Evolutionary conservation across 2,797 vertebrate genomes (phyloP), one percentile per base, ranked within the genome.

Genomic region (Sebastes jordani): DNA sequence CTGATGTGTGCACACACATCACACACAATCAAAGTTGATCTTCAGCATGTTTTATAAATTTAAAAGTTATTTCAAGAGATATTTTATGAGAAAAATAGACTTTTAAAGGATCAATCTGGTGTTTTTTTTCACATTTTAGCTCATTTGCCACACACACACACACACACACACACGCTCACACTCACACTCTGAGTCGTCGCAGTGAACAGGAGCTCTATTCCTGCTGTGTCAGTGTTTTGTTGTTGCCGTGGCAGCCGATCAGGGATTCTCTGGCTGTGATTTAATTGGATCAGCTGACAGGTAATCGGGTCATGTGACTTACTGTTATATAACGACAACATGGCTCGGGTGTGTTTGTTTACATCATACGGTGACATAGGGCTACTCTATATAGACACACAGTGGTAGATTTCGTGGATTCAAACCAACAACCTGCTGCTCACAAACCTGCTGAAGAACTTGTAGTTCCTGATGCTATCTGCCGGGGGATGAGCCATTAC

Each of bases 261-360:
- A 6, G 52, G 49, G 79, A 71, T 70, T 84, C 81, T 84, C 68
- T 34, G 0, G 30, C 87, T 71, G 86, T 32, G 85, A 74, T 84
- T 82, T 89, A 81, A 90, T 80, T 87, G 88, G 86, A 89, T 86
- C 73, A 55, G 64, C 64, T 20, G 36, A 67, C 76, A 82, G 78
- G 59, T 84, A 38, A 74, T 71, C n/a, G 7, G 22, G 73, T 90
- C 86, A 86, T 20, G 29, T 89, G 86, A 88, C 54, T 23, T 4
- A 6, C 36, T 25, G 74, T 85, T 86, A 46, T 46, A 72, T 70
- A 82, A 86, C n/a, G 18, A 30, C 66, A 30, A 38, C 30, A 14
- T 13, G 14, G 32, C 5, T 6, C 54, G 7, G 55, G 13, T 6
- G 65, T 42, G 81, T 83, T 71, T 72, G 72, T 66, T 79, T 46